phyloP scores from a whole-genome alignment of 30 jellyfish, hydroid and myxozoan genomes.

The Clytia hemisphaerica region DNA sequence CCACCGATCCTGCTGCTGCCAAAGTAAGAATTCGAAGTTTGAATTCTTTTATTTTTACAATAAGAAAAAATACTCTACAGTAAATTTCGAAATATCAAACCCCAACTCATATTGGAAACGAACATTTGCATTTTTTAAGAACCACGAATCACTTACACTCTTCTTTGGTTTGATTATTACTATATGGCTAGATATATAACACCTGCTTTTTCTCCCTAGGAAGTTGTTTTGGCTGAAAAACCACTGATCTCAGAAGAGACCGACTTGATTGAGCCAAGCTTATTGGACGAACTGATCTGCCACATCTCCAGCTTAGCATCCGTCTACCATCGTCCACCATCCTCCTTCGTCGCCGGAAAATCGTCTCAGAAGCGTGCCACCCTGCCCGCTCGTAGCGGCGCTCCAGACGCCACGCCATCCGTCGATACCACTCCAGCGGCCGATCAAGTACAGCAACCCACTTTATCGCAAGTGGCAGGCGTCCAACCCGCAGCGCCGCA shows the following conservation, averaged over 20 bases:
- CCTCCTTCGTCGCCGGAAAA: constrained; percentile 92
- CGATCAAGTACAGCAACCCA: constrained; percentile 51
- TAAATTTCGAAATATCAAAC: too few relatives aligned
- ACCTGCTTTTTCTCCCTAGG: constrained; percentile 28
- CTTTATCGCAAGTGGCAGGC: constrained; percentile 65
- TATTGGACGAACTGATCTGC: constrained; percentile 88
- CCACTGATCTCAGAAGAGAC: constrained; percentile 97
- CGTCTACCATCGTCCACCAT: constrained; percentile 93
- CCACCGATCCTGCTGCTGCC: constrained; percentile 99
- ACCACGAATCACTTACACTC: too few relatives aligned
- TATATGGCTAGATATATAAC: too few relatives aligned
- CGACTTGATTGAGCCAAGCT: constrained; percentile 81
- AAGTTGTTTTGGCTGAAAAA: constrained; percentile 90
- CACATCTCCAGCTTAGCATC: constrained; percentile 95
- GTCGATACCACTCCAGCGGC: constrained; percentile 44
- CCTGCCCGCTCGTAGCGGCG: constrained; percentile 59
- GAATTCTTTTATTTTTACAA: background rate
- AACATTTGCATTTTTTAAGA: too few relatives aligned
- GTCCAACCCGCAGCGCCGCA: constrained; percentile 35
- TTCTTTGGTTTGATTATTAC: too few relatives aligned
- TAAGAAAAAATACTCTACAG: background rate
- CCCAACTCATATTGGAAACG: too few relatives aligned
- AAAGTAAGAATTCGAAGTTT: constrained; percentile 34
- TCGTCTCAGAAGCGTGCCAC: constrained; percentile 85
- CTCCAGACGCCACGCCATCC: constrained; percentile 53